Evolutionary conservation across 2,888 invertebrate genomes (phyloP), one percentile per base, ranked within the genome.

Genomic region (Andrena flavipes): DNA sequence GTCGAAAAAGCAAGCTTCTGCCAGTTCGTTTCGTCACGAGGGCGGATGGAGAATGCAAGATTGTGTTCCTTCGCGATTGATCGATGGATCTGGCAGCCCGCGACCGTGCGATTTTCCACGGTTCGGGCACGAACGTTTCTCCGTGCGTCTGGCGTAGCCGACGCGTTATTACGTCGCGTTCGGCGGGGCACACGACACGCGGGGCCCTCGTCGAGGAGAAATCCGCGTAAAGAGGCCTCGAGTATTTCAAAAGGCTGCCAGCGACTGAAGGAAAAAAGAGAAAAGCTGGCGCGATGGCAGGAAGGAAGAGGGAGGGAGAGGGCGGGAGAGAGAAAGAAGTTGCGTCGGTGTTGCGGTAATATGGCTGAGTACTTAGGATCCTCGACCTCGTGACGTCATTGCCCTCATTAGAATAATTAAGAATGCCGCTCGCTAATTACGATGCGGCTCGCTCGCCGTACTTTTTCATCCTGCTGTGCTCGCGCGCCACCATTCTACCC

Each of bases 341-440:
- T 62, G 71, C 59, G 76, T 73, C 73, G 74, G 65, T 72, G 64
- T 59, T 69, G 79, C 71, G 76, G 77, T 84, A 82, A 85, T 88
- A 82, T 67, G 74, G 73, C 65, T 60, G 79, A 67, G 76, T 75
- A 78, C 76, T 78, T 73, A 71, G 74, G 72, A 86, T 86, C 80
- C 88, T 88, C 86, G 83, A 87, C 73, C 77, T 80, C 84, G 77
- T 89, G 88, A 90, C 88, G 86, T 86, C 89, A 87, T 84, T 87
- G 87, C 76, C 80, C 86, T 90, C 85, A 85, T 90, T 89, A 87
- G 84, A 90, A 88, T 89, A 89, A 90, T 90, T 88, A 89, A 89
- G 86, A 90, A 89, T 85, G 84, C 87, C 73, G 83, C 81, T 86
- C 78, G 85, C 81, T 90, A 89, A 90, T 89, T 89, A 90, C 78